Evolutionary conservation across 2,113 vertebrate species (phyloP).

Genomic region (Oryzias celebensis): DNA sequence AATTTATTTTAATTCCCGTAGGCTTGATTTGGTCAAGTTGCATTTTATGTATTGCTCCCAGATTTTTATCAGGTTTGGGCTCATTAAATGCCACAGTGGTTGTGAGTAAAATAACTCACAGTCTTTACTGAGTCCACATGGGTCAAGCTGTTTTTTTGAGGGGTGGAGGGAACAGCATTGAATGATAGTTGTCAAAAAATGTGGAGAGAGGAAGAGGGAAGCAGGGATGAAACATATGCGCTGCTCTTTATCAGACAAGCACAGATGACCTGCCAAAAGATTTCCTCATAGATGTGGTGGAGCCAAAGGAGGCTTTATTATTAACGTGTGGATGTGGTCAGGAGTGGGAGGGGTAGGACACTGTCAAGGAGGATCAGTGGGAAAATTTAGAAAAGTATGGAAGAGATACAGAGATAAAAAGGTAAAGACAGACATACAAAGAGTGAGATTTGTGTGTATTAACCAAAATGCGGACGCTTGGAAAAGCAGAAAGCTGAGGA

Average conservation of each 20-base stretch:
- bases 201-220: constrained; percentile 18
- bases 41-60: constrained; percentile 45
- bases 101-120: constrained; percentile 17
- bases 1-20: constrained; percentile 30
- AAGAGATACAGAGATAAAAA: constrained; percentile 37
- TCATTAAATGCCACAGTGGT: constrained; percentile 38
- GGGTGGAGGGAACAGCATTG: constrained; percentile 2
- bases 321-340: constrained; percentile 62
- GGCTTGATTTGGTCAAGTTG: constrained; percentile 39
- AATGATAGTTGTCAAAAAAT: constrained; percentile 18
- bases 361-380: constrained; percentile 17
- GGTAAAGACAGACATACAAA: constrained; percentile 21
- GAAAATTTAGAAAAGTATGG: constrained; percentile 12
- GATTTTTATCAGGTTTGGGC: constrained; percentile 52
- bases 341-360: constrained; percentile 10
- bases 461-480: neutral
- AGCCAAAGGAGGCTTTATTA: constrained; percentile 58
- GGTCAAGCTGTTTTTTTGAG: constrained; percentile 19
- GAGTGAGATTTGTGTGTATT: neutral
- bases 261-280: constrained; percentile 55
- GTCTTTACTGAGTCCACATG: constrained; percentile 12
- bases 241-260: constrained; percentile 57
- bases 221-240: constrained; percentile 38
- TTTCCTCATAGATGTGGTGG: constrained; percentile 65
- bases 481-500: constrained; percentile 13